These are phyloP conservation scores for Gambelia wislizenii DNA, from an alignment of 2,797 vertebrate genomes.

Conservation along the genomic window DNA sequence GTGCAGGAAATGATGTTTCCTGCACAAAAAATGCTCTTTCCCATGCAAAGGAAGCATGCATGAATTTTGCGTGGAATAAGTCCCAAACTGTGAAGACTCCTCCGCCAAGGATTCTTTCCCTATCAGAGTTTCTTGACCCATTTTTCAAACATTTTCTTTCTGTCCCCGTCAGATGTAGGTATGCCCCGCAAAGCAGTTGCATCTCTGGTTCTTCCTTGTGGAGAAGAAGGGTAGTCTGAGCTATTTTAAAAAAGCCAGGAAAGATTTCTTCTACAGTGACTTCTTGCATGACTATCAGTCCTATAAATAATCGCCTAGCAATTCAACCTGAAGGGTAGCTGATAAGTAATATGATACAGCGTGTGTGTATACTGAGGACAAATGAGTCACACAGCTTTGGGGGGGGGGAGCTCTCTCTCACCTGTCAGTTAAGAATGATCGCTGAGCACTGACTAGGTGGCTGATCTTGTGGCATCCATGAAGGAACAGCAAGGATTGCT, in stretches of 20 bases:
- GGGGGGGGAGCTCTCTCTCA: too few relatives aligned
- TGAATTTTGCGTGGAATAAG: too few relatives aligned
- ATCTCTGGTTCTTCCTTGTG: neutral
- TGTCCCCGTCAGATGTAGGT: too few relatives aligned
- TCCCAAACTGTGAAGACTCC: too few relatives aligned
- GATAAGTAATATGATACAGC: neutral
- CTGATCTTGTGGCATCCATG: neutral
- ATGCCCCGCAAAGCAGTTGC: too few relatives aligned
- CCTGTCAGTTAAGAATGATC: neutral
- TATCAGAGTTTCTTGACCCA: too few relatives aligned
- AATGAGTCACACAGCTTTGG: neutral
- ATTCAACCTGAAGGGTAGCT: slow-evolving; percentile 18
- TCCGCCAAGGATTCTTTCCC: too few relatives aligned
- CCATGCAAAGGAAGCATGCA: too few relatives aligned
- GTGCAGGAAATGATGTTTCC: too few relatives aligned
- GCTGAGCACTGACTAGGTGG: too few relatives aligned
- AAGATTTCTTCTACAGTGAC: slow-evolving; percentile 12
- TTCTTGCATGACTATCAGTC: neutral
- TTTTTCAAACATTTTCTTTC: too few relatives aligned
- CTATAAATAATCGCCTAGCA: neutral
- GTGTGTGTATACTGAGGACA: neutral
- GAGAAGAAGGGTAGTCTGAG: neutral
- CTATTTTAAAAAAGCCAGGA: slow-evolving; percentile 11
- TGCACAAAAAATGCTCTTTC: too few relatives aligned
- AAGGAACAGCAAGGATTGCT: neutral